These are phyloP conservation scores for Peromyscus eremicus DNA, from an alignment of 2,797 vertebrate genomes.

Conservation along the genomic window DNA sequence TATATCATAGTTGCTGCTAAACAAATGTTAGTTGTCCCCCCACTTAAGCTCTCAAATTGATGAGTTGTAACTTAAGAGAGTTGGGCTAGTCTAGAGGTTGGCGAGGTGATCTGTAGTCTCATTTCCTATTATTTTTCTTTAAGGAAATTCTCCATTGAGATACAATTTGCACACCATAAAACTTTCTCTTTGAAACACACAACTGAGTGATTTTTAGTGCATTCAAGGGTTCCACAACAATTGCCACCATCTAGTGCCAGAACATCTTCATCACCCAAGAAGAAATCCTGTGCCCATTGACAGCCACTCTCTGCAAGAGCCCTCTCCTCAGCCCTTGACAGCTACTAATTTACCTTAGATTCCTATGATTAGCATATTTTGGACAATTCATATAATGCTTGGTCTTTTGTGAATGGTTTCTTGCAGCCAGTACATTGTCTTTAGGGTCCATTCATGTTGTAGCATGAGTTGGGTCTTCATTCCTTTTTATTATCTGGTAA, in stretches of 20 bases:
- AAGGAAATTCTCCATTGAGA: constrained; percentile 2
- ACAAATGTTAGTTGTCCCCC: not conserved
- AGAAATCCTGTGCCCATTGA: not conserved
- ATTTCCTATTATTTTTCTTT: constrained; percentile 31
- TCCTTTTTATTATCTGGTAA: not conserved
- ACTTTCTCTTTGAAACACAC: not conserved
- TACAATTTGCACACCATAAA: constrained; percentile 10
- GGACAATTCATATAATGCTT: not conserved
- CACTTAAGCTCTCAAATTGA: constrained; percentile 9
- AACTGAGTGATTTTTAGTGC: not conserved
- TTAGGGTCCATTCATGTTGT: not conserved
- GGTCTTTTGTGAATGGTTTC: not conserved
- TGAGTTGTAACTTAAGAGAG: constrained; percentile 29
- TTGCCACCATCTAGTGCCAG: not conserved
- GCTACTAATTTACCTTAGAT: not conserved
- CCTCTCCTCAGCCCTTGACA: not conserved
- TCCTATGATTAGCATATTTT: not conserved
- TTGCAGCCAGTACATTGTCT: not conserved
- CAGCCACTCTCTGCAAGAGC: not conserved
- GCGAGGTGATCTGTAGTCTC: not conserved
- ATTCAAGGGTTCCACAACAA: not conserved
- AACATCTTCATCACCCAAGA: not conserved
- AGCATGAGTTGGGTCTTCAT: not conserved
- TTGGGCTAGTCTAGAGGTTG: not conserved
- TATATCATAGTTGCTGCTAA: not conserved